These are phyloP conservation scores for Girardinus metallicus DNA, from an alignment of 2,797 vertebrate genomes.

Conservation along the genomic window DNA sequence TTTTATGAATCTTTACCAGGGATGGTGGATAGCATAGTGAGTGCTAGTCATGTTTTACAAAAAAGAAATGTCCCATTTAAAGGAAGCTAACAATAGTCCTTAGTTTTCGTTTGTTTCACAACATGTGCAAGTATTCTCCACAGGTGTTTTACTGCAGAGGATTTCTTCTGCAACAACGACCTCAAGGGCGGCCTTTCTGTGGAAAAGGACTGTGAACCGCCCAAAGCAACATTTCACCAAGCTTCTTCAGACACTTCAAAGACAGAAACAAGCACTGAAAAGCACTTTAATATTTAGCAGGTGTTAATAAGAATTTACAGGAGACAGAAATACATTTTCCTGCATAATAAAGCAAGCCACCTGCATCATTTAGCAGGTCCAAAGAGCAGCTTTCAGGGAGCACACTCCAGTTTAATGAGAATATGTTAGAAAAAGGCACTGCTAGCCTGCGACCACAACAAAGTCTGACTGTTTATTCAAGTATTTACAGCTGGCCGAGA, in stretches of 20 bases:
- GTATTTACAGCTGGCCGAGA: slow-evolving; percentile 59
- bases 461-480: slow-evolving; percentile 58
- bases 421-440: slow-evolving; percentile 42
- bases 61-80: not conserved
- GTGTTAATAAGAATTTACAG: slow-evolving; percentile 55
- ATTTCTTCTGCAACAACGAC: slow-evolving; percentile 6
- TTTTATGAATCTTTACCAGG: not conserved
- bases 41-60: not conserved
- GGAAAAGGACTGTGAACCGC: slow-evolving; percentile 19
- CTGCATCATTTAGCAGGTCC: slow-evolving; percentile 65
- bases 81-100: not conserved
- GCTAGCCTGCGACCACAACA: slow-evolving; percentile 61
- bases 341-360: slow-evolving; percentile 58
- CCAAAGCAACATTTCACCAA: slow-evolving; percentile 12
- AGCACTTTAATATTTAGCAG: slow-evolving; percentile 51
- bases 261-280: slow-evolving; percentile 23
- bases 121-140: slow-evolving; percentile 6
- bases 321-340: slow-evolving; percentile 48
- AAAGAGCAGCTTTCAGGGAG: slow-evolving; percentile 61
- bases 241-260: slow-evolving; percentile 28
- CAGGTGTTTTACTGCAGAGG: slow-evolving; percentile 12
- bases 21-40: not conserved
- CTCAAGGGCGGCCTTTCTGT: slow-evolving; percentile 12
- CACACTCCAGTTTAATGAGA: slow-evolving; percentile 60
- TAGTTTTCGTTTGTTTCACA: not conserved